A percentile compares a stretch with the other conserved stretches of the same genome.
phyloP scores from a whole-genome alignment of 2,888 invertebrate genomes.

The Arctia plantaginis region DNA sequence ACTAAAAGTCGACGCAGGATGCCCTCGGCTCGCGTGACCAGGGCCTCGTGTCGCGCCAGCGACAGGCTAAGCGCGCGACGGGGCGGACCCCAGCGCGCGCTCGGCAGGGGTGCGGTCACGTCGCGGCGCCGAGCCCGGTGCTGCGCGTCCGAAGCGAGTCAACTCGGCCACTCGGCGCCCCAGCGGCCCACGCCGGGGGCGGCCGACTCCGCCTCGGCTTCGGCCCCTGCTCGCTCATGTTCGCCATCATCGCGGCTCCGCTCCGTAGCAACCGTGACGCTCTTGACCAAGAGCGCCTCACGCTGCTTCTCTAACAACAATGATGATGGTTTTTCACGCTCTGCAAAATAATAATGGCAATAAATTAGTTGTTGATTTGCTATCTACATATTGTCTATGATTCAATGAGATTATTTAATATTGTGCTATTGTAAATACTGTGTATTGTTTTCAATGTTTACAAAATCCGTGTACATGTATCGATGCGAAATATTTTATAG shows the following conservation, averaged over 20 bases:
- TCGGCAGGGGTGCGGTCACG: constrained; percentile 91
- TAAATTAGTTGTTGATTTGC: neutral
- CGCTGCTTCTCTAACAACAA: constrained; percentile 88
- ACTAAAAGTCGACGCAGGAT: constrained; percentile 92
- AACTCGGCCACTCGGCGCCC: constrained; percentile 99
- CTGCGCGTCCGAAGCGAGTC: constrained; percentile 91
- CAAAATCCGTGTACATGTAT: constrained; percentile 5
- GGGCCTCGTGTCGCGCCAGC: constrained; percentile 90
- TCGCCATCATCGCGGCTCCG: constrained; percentile 66
- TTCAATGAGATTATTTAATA: neutral
- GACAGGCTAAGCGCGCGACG: constrained; percentile 59
- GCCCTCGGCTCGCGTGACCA: constrained; percentile 92
- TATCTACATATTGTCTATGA: neutral
- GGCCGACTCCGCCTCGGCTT: constrained; percentile 84
- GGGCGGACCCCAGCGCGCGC: constrained; percentile 85
- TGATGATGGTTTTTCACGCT: constrained; percentile 91
- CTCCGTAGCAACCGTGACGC: constrained; percentile 79
- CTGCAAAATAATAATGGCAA: constrained; percentile 71
- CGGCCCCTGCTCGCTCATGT: constrained; percentile 61
- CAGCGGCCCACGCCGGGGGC: constrained; percentile 95
- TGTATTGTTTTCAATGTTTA: neutral
- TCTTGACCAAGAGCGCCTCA: constrained; percentile 86
- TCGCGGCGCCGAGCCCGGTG: constrained; percentile 67
- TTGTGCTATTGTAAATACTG: neutral
- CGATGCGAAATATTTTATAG: neutral